A percentile compares a stretch with the other conserved stretches of the same genome.
Evolutionary conservation across 2,113 vertebrate genomes (phyloP).

Genomic region (Tonatia bakeri): DNA sequence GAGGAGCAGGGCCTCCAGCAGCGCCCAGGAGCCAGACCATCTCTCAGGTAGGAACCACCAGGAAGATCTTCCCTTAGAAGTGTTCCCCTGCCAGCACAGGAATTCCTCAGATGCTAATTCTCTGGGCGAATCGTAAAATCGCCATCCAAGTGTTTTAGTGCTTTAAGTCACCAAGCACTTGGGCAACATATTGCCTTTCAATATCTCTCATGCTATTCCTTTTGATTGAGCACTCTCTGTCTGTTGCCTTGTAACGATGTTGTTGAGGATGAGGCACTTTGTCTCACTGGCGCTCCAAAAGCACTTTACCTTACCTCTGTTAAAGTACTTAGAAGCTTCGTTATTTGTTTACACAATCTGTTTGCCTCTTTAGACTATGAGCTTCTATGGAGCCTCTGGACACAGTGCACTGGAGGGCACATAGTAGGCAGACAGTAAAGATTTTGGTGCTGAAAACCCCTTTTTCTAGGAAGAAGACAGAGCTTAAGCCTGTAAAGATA

Average conservation of each 20-base stretch:
- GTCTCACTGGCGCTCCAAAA: not conserved
- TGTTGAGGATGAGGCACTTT: not conserved
- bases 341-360: constrained; percentile 24
- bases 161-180: not conserved
- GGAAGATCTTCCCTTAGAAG: not conserved
- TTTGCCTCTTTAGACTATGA: not conserved
- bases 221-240: not conserved
- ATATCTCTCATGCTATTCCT: not conserved
- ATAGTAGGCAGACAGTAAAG: not conserved
- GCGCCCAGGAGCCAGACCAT: not conserved
- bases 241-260: not conserved
- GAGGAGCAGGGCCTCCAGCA: not conserved
- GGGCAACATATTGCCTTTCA: not conserved
- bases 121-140: not conserved
- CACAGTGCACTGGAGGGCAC: not conserved
- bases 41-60: not conserved
- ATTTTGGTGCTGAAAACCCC: fast-evolving
- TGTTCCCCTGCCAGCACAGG: no score
- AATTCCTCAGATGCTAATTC: not conserved
- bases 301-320: not conserved
- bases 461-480: not conserved
- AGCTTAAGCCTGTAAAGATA: not conserved
- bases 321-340: not conserved
- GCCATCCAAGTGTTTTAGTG: not conserved
- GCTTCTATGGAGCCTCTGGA: not conserved